These are phyloP conservation scores for Dusona sp. DNA, from an alignment of 2,888 invertebrate species.

Conservation along the genomic window DNA sequence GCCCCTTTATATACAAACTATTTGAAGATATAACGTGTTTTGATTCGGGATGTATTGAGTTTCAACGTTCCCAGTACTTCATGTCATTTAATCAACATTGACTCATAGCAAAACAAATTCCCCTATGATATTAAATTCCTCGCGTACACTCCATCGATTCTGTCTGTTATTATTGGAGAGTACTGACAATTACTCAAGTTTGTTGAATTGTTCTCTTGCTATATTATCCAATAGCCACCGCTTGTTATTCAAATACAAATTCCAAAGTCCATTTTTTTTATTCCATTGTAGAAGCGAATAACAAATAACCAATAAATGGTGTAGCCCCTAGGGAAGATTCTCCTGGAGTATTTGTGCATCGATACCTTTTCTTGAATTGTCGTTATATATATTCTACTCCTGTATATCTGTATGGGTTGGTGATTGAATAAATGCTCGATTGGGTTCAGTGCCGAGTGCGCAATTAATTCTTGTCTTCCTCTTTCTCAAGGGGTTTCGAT, in stretches of 20 bases:
- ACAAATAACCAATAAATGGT: conserved; percentile 57
- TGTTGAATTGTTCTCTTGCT: conserved; percentile 2
- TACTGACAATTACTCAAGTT: background rate
- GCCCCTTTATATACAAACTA: background rate
- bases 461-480: conserved; percentile 59
- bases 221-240: background rate
- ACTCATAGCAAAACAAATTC: background rate
- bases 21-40: background rate
- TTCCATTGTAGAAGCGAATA: conserved; percentile 16
- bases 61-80: background rate
- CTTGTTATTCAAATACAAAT: background rate
- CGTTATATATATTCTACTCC: conserved; percentile 10
- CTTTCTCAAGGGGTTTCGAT: conserved; percentile 33
- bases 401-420: conserved; percentile 19
- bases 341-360: conserved; percentile 54
- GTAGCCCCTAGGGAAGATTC: conserved; percentile 44
- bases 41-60: conserved; percentile 7
- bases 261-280: background rate
- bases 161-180: background rate
- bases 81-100: background rate
- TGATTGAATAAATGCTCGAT: conserved; percentile 68
- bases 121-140: conserved; percentile 17
- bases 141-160: background rate
- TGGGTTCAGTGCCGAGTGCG: conserved; percentile 47
- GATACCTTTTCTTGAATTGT: conserved; percentile 35